phyloP scores from a whole-genome alignment of 2,888 invertebrate genomes.

The Gryllus longicercus region DNA sequence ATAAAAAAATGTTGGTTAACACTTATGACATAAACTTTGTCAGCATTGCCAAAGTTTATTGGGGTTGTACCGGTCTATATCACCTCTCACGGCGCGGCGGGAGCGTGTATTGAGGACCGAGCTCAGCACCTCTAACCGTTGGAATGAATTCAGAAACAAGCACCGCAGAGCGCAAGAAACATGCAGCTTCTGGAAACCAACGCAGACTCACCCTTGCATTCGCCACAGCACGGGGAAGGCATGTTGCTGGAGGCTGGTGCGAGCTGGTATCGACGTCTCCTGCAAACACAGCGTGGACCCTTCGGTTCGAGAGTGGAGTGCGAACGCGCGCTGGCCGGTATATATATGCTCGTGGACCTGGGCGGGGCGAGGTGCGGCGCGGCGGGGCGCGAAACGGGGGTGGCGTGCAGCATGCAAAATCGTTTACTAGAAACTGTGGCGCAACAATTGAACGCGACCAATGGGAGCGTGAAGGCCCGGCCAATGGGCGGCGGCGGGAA shows the following conservation, averaged over 20 bases:
- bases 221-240: slow-evolving; percentile 55
- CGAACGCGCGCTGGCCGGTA: background rate
- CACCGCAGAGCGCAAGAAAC: no score
- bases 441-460: background rate
- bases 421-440: background rate
- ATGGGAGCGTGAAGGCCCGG: background rate
- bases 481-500: background rate
- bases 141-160: no score
- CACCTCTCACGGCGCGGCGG: no score
- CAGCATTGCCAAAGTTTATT: no score
- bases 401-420: background rate
- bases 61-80: no score
- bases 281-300: background rate
- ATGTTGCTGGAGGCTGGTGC: slow-evolving; percentile 44
- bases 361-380: background rate
- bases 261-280: background rate
- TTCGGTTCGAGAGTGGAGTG: background rate
- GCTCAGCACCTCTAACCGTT: no score
- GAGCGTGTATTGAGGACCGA: no score
- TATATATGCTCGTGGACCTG: background rate
- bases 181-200: no score
- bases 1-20: no score
- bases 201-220: slow-evolving; percentile 50
- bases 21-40: no score
- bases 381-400: background rate